Conservation (phyloP, 2,888 invertebrate genomes). For the Ramazzottius varieornatus region DNA sequence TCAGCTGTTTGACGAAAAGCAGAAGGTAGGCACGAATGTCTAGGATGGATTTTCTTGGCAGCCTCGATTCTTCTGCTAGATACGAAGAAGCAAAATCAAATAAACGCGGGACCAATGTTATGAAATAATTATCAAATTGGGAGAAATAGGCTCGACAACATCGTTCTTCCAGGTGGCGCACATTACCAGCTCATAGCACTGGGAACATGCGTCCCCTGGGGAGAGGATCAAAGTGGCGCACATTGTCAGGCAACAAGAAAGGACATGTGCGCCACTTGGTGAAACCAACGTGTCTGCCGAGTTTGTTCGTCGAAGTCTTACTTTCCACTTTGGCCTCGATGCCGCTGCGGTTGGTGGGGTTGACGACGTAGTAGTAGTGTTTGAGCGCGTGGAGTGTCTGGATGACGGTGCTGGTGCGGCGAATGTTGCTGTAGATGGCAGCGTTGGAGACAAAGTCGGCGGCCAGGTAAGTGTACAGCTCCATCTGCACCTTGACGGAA, state of each 20-base stretch:
- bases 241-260: too few relatives aligned
- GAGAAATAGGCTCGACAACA: too few relatives aligned
- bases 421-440: constrained; percentile 67
- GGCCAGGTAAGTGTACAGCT: constrained; percentile 80
- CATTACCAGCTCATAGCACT: too few relatives aligned
- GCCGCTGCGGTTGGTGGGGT: constrained; percentile 76
- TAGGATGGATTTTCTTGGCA: constrained; percentile 72
- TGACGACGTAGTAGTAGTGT: constrained; percentile 96
- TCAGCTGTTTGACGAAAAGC: constrained; percentile 75
- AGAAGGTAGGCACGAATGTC: constrained; percentile 80
- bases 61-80: constrained; percentile 31
- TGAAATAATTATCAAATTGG: too few relatives aligned
- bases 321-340: constrained; percentile 81
- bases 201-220: too few relatives aligned
- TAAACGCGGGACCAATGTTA: too few relatives aligned
- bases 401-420: constrained; percentile 80
- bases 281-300: too few relatives aligned
- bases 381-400: constrained; percentile 96
- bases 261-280: too few relatives aligned
- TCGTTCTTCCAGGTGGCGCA: too few relatives aligned
- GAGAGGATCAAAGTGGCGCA: too few relatives aligned
- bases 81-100: too few relatives aligned
- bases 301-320: too few relatives aligned
- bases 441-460: constrained; percentile 61
- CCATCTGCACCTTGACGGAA: constrained; percentile 73